Evolutionary conservation across 2,113 vertebrate genomes (phyloP).

Genomic region (Probosciger aterrimus): DNA sequence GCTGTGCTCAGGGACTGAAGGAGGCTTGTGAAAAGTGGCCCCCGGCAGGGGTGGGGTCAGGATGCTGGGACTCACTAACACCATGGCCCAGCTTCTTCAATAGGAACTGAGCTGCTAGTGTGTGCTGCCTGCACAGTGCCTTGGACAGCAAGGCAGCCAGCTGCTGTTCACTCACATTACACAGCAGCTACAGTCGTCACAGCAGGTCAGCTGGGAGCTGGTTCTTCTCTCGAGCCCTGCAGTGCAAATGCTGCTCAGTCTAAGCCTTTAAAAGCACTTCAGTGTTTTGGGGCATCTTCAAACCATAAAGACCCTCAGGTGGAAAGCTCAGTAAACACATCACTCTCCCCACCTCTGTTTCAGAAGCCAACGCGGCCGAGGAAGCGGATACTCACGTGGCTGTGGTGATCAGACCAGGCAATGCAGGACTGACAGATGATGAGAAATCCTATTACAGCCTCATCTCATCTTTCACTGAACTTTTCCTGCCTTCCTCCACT

Average conservation of each 20-base stretch:
- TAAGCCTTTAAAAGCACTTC: background rate
- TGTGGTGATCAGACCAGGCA: conserved; percentile 89
- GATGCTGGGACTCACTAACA: background rate
- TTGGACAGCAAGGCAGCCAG: background rate
- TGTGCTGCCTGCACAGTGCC: background rate
- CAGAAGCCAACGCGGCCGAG: conserved; percentile 92
- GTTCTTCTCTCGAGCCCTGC: background rate
- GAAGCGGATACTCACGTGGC: conserved; percentile 86
- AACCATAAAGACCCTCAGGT: background rate
- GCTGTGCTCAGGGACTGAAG: background rate
- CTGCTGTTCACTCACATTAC: background rate
- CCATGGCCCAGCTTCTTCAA: background rate
- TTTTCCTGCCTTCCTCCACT: conserved; percentile 74
- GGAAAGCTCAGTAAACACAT: background rate
- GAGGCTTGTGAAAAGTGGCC: background rate
- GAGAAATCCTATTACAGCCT: conserved; percentile 85
- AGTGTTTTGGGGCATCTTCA: background rate
- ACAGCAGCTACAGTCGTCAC: background rate
- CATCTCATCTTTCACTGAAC: conserved; percentile 87
- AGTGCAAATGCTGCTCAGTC: rapidly evolving
- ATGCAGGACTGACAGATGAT: conserved; percentile 90
- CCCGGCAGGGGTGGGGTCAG: background rate
- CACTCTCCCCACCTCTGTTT: conserved; percentile 11
- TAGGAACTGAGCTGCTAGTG: background rate
- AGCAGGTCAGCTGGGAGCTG: background rate